Conservation (phyloP, 2,113 vertebrate species). For the Ondatra zibethicus region DNA sequence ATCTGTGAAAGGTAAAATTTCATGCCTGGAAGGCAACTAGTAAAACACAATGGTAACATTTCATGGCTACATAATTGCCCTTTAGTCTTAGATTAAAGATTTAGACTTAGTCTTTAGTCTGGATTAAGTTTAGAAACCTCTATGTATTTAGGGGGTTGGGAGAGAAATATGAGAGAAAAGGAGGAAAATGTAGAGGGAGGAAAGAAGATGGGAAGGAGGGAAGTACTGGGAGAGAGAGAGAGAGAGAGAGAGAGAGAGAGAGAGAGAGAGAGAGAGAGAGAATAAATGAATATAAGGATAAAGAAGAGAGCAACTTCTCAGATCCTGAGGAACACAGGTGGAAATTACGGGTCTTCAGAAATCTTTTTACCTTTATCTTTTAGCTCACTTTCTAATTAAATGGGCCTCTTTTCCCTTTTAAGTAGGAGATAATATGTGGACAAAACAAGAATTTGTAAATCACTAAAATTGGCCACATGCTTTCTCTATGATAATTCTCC, state of each 20-base stretch:
- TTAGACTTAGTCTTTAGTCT: no score
- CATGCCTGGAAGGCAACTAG: neutral
- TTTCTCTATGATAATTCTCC: neutral
- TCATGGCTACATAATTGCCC: neutral
- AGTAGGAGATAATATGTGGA: neutral
- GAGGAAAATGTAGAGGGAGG: neutral
- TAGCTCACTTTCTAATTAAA: neutral
- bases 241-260: neutral
- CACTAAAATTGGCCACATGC: neutral
- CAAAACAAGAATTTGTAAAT: neutral
- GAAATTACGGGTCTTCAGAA: neutral
- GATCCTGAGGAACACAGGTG: neutral
- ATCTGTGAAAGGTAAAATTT: neutral
- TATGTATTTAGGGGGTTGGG: neutral
- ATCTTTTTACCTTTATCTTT: neutral
- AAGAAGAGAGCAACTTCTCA: neutral
- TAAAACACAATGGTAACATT: neutral
- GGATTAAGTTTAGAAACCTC: neutral
- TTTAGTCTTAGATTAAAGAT: neutral
- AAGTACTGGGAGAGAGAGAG: no score
- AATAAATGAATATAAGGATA: no score
- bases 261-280: neutral
- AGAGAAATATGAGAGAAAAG: neutral
- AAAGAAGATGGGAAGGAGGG: neutral
- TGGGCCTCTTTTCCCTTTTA: neutral